Percentiles rank a stretch among this genome's conserved stretches.
Conservation (phyloP, 1,140 invertebrate genomes). For the Caenorhabditis remanei region DNA sequence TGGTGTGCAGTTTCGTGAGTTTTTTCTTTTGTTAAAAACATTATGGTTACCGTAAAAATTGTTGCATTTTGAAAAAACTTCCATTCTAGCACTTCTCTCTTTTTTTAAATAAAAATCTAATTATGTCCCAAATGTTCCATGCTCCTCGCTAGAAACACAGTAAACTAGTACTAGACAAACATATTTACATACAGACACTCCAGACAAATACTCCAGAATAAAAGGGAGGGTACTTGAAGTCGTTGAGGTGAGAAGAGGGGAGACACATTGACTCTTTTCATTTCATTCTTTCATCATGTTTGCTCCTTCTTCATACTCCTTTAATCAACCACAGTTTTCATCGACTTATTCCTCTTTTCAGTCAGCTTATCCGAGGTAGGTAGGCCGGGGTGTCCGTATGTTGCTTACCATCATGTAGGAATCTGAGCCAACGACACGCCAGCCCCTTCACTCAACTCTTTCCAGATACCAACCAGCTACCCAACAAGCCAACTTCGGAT, state of each 20-base stretch:
- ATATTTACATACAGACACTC: too few species aligned
- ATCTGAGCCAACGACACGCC: too few species aligned
- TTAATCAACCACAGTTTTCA: background rate
- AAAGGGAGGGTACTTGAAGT: constrained; percentile 36
- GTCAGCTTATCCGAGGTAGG: background rate
- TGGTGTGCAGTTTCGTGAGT: constrained; percentile 46
- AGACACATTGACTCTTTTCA: background rate
- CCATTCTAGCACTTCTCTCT: too few species aligned
- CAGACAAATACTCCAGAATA: background rate
- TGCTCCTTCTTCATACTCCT: background rate
- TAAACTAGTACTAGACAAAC: too few species aligned
- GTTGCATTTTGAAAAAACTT: background rate
- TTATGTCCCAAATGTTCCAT: too few species aligned
- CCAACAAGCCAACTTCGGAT: constrained; percentile 30
- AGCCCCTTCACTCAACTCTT: too few species aligned
- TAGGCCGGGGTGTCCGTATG: too few species aligned
- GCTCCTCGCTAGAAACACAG: too few species aligned
- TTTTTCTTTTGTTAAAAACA: background rate
- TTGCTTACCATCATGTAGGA: too few species aligned
- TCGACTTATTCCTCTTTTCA: background rate
- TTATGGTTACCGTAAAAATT: too few species aligned
- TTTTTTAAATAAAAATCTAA: too few species aligned
- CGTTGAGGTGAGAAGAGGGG: background rate
- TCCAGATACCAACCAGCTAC: constrained; percentile 46
- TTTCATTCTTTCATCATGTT: constrained; percentile 1